Evolutionary conservation across 23 tunicate genomes (phyloP), one percentile per base, ranked within the genome.

Genomic region (Trididemnum clinides): DNA sequence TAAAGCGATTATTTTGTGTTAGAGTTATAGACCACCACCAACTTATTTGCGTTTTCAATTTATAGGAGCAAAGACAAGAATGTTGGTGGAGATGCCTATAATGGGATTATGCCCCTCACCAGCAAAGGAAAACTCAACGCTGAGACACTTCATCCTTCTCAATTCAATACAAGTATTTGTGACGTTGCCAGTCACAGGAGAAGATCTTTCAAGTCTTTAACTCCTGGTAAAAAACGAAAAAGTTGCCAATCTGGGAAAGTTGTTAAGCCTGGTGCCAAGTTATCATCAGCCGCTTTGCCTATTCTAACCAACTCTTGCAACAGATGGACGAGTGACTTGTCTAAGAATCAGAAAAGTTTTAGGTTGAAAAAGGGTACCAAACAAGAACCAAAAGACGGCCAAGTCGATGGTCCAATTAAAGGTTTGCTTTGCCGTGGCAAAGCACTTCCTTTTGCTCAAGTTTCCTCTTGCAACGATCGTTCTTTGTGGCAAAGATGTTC

Each of bases 401-500:
- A 44, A 10, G 54, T n/a, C n/a, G n/a, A n/a, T n/a, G n/a, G n/a
- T n/a, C n/a, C n/a, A n/a, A n/a, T n/a, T n/a, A n/a, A n/a, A n/a
- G n/a, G n/a, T n/a, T n/a, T n/a, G n/a, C n/a, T n/a, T n/a, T n/a
- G n/a, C n/a, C n/a, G n/a, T n/a, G n/a, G n/a, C n/a, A n/a, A n/a
- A n/a, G n/a, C n/a, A n/a, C n/a, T n/a, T n/a, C n/a, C n/a, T n/a
- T n/a, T n/a, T n/a, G n/a, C n/a, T n/a, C n/a, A n/a, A n/a, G n/a
- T 19, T 15, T 59, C 66, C 20, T n/a, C 66, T 10, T 59, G 66
- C 25, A 12, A 59, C 20, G 25, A 59, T 10, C 25, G 5, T 4
- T 10, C 66, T 59, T 59, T 59, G 66, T 59, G 66, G 66, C 66
- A 59, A n/a, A 15, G 25, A 10, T 59, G 66, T 59, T 59, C 66